phyloP scores from a whole-genome alignment of 2,797 vertebrate genomes.

The Sardinella longiceps region DNA sequence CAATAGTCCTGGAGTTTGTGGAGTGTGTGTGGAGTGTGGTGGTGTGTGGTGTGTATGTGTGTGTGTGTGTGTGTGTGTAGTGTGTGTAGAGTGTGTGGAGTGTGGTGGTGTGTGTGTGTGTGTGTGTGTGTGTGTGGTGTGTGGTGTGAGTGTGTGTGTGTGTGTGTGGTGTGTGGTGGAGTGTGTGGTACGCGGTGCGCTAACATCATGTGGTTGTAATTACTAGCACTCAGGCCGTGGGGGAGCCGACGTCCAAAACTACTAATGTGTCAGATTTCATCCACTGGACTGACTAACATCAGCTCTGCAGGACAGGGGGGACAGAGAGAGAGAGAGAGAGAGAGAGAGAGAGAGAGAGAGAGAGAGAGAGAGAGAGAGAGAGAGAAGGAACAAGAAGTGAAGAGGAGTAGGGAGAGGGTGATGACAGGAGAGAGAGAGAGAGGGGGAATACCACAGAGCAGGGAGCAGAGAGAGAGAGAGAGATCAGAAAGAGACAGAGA shows the following conservation, averaged over 20 bases:
- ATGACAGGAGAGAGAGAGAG: not conserved
- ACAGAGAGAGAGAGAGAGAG: not conserved
- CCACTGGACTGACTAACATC: conserved; percentile 55
- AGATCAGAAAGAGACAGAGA: too few relatives aligned
- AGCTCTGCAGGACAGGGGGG: conserved; percentile 23
- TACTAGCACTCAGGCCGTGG: conserved; percentile 53
- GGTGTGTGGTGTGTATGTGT: too few relatives aligned
- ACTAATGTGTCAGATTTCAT: conserved; percentile 63
- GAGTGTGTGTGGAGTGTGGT: too few relatives aligned
- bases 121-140: too few relatives aligned
- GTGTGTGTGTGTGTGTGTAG: too few relatives aligned
- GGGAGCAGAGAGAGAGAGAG: conserved; percentile 48
- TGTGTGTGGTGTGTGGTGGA: not conserved
- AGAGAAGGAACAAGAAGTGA: not conserved
- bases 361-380: not conserved
- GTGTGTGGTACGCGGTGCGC: too few relatives aligned
- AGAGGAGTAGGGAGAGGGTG: conserved; percentile 7
- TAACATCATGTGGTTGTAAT: conserved; percentile 60
- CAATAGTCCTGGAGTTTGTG: too few relatives aligned
- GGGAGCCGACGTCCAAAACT: conserved; percentile 48
- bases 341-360: not conserved
- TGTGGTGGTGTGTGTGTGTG: too few relatives aligned
- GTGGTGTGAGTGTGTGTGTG: too few relatives aligned
- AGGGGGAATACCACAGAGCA: conserved; percentile 20
- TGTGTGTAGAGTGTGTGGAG: too few relatives aligned